Base-by-base conservation (phyloP, 1,140 invertebrate genomes). In the Brachionus plicatilis region DNA sequence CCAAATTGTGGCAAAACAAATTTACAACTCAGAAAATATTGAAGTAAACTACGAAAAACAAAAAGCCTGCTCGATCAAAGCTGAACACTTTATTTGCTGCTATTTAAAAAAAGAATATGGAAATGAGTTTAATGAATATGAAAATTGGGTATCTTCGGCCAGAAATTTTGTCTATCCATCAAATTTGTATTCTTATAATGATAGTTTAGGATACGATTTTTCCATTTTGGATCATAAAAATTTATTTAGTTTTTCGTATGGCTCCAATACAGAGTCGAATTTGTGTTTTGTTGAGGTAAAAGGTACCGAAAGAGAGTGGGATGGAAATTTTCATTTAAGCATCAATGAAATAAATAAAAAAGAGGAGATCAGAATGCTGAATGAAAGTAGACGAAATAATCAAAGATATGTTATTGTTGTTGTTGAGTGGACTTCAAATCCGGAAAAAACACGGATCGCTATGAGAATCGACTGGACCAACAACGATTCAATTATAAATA, bases 161-260 rank as follows among this genome's bases (percentile, higher is more conserved):
- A 29, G 76, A 8, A 37, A 43, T 80, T n/a, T 8, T 37, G 53
- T 43, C 9, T 65, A 65, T 80, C 76, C 76, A 80, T 60, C 33
- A 41, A 53, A 56, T 56, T 20, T 27, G 33, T 37, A 60, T 20
- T 12, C 24, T 6, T 37, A 14, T 11, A 41, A 65, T 41, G 76
- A 80, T 80, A 60, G 29, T n/a, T 20, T 80, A 20, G 76, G 76
- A 4, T 80, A 60, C 20, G 76, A 80, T 65, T 80, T 80, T 65
- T 33, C n/a, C 24, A 20, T 80, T 41, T n/a, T 27, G 0, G 76
- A 80, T 37, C 3, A 20, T 12, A 37, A 27, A 4, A 37, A 80
- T 20, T 20, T 41, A 41, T 80, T 80, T 80, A 47, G 43, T 29
- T 12, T 11, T 24, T 8, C 14, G 11, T n/a, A 41, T 41, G 50